These are phyloP conservation scores for Hemicentrotus pulcherrimus DNA, from an alignment of 35 echinoderm and acorn worm species.

Conservation along the genomic window DNA sequence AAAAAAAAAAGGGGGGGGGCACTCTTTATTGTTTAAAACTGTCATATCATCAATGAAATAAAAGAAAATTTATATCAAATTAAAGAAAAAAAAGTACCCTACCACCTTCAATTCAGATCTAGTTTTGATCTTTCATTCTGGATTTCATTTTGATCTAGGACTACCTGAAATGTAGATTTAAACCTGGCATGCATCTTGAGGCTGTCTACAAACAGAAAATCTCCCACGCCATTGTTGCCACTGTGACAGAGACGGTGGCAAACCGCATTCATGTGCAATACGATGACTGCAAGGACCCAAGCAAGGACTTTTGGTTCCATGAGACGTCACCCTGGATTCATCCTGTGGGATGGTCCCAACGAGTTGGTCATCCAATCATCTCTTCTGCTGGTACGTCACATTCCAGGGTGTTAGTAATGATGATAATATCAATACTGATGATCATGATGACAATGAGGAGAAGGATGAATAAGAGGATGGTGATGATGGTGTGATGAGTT, in stretches of 20 bases:
- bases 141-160: constrained; percentile 44
- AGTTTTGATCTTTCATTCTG: too few relatives aligned
- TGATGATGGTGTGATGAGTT: too few relatives aligned
- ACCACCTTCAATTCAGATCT: too few relatives aligned
- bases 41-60: too few relatives aligned
- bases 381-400: constrained; percentile 76
- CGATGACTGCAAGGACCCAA: constrained; percentile 82
- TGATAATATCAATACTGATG: too few relatives aligned
- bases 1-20: too few relatives aligned
- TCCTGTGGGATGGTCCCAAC: constrained; percentile 86
- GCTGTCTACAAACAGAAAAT: constrained; percentile 87
- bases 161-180: constrained; percentile 72
- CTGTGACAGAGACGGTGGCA: constrained; percentile 67
- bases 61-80: too few relatives aligned
- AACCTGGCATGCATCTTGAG: constrained; percentile 82
- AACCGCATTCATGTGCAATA: constrained; percentile 96
- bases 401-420: too few relatives aligned
- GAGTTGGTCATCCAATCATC: constrained; percentile 85
- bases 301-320: constrained; percentile 97
- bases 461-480: too few relatives aligned
- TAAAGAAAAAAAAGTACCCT: too few relatives aligned
- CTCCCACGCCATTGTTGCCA: constrained; percentile 84
- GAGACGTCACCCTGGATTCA: constrained; percentile 84
- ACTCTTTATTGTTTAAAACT: too few relatives aligned
- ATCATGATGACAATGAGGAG: too few relatives aligned